These are phyloP conservation scores for Macrotis lagotis DNA, from an alignment of 2,113 vertebrate species.

Conservation along the genomic window DNA sequence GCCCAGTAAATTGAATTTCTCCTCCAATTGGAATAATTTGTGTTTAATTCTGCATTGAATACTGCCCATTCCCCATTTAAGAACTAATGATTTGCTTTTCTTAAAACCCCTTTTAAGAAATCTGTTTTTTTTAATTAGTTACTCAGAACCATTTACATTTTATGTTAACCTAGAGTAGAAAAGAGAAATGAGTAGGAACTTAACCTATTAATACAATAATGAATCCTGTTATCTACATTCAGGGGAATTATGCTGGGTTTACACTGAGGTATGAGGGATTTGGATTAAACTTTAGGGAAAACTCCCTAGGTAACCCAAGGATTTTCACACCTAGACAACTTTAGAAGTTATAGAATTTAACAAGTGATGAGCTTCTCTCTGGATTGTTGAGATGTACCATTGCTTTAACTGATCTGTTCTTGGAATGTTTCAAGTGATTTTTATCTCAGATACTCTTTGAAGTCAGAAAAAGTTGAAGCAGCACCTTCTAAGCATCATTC, in stretches of 20 bases:
- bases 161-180: conserved; percentile 23
- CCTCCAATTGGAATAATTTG: conserved; percentile 58
- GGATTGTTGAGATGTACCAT: neutral
- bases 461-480: neutral
- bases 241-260: neutral
- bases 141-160: conserved; percentile 32
- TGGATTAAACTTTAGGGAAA: neutral
- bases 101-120: neutral
- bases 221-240: neutral
- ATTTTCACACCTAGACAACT: neutral
- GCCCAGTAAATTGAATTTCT: conserved; percentile 65
- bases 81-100: conserved; percentile 60
- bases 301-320: neutral
- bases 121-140: conserved; percentile 52
- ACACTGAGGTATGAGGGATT: neutral
- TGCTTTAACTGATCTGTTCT: neutral
- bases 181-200: conserved; percentile 42
- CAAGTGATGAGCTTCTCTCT: neutral
- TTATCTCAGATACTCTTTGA: neutral
- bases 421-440: neutral
- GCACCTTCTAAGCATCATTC: neutral
- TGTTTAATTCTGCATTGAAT: conserved; percentile 66
- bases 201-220: neutral
- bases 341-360: neutral
- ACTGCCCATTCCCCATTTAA: conserved; percentile 58